A percentile compares a stretch with the other conserved stretches of the same genome.
phyloP scores from a whole-genome alignment of 1,140 invertebrate species.

The Saccostrea cuccullata region DNA sequence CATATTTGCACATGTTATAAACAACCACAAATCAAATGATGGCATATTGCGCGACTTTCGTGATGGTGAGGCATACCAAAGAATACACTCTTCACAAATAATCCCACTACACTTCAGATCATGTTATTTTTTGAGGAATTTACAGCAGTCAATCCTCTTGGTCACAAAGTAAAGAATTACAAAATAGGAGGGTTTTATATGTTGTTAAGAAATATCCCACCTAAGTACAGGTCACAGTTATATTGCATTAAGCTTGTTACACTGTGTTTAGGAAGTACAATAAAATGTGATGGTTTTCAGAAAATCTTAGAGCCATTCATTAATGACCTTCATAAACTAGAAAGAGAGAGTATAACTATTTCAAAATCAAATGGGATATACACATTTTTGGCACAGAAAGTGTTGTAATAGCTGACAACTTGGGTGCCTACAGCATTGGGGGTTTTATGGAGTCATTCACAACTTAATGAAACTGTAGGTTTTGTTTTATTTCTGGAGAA shows the following conservation, averaged over 20 bases:
- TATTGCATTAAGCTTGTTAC: constrained; percentile 39
- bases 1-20: constrained; percentile 47
- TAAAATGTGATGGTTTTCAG: constrained; percentile 35
- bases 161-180: constrained; percentile 45
- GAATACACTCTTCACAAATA: constrained; percentile 37
- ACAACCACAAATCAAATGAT: constrained; percentile 33
- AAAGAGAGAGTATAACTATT: constrained; percentile 38
- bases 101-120: constrained; percentile 21
- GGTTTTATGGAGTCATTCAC: constrained; percentile 38
- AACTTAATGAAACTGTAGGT: constrained; percentile 45
- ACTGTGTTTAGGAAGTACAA: constrained; percentile 4
- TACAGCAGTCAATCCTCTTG: constrained; percentile 41
- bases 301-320: constrained; percentile 32
- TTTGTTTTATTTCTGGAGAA: constrained; percentile 38
- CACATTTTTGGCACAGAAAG: constrained; percentile 19
- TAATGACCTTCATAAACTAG: constrained; percentile 23
- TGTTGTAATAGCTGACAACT: constrained; percentile 44
- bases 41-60: constrained; percentile 40
- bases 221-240: constrained; percentile 45
- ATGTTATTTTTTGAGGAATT: constrained; percentile 46
- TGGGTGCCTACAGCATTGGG: neutral
- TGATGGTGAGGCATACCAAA: constrained; percentile 41
- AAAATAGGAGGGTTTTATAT: constrained; percentile 46
- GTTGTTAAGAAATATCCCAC: constrained; percentile 33
- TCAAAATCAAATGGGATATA: neutral